Evolutionary conservation across 2,888 invertebrate genomes (phyloP).

Genomic region (Lepidochrysops patricia): DNA sequence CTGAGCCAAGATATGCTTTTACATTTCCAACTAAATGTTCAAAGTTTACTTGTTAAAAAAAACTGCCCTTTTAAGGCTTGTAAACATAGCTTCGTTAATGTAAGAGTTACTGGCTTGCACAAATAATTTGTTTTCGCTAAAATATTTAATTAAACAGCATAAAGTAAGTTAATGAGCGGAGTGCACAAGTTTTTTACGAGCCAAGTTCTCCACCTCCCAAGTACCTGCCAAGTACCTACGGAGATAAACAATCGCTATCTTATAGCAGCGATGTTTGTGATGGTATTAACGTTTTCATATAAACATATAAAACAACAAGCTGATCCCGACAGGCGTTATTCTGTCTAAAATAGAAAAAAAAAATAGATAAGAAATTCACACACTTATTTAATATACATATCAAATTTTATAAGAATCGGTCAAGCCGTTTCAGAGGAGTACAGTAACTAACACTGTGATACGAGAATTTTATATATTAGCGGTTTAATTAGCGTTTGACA

Average conservation of each 20-base stretch:
- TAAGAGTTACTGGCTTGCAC: neutral
- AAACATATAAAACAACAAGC: too few relatives aligned
- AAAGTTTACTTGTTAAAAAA: neutral
- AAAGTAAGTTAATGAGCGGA: neutral
- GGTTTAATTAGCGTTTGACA: too few relatives aligned
- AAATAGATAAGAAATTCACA: too few relatives aligned
- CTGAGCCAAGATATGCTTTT: neutral
- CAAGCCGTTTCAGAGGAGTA: too few relatives aligned
- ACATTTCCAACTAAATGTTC: neutral
- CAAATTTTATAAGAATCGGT: too few relatives aligned
- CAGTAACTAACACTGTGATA: too few relatives aligned
- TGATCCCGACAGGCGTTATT: too few relatives aligned
- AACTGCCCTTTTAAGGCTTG: neutral
- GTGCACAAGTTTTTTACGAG: slow-evolving; percentile 1
- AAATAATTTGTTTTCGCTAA: slow-evolving; percentile 3
- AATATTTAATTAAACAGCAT: slow-evolving; percentile 3
- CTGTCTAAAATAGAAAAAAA: too few relatives aligned
- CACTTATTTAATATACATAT: too few relatives aligned
- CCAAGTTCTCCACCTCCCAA: neutral
- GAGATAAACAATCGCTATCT: neutral
- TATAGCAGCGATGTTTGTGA: neutral
- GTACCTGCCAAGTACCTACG: neutral
- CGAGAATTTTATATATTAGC: too few relatives aligned
- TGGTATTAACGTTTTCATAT: too few relatives aligned
- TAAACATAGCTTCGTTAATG: neutral